phyloP scores from a whole-genome alignment of 2,113 vertebrate genomes.

The Aleadryas rufinucha region DNA sequence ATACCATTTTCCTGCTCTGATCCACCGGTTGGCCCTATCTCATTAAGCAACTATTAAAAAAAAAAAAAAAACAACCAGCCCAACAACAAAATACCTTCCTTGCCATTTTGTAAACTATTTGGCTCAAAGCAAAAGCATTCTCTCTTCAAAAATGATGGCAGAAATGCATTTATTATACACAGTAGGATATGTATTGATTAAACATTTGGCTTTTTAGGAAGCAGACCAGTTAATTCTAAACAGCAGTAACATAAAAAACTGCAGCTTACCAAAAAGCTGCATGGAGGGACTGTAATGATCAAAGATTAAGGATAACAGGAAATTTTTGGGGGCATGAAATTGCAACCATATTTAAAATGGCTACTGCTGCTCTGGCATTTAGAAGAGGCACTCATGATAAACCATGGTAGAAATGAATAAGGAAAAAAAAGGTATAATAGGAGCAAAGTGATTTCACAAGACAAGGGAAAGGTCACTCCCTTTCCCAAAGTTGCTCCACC shows the following conservation, averaged over 20 bases:
- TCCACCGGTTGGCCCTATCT: background rate
- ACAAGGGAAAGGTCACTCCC: slow-evolving; percentile 64
- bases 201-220: slow-evolving; percentile 65
- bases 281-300: slow-evolving; percentile 25
- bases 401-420: slow-evolving; percentile 41
- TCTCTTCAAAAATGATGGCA: slow-evolving; percentile 39
- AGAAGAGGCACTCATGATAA: slow-evolving; percentile 52
- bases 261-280: slow-evolving; percentile 29
- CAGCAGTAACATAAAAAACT: slow-evolving; percentile 57
- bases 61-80: background rate
- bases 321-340: slow-evolving; percentile 59
- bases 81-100: background rate
- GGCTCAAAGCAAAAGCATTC: slow-evolving; percentile 30
- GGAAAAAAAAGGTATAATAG: background rate
- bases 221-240: slow-evolving; percentile 50
- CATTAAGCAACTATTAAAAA: slow-evolving; percentile 6
- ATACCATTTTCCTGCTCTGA: background rate
- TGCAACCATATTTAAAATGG: slow-evolving; percentile 67
- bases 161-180: slow-evolving; percentile 47
- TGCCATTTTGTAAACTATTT: slow-evolving; percentile 42
- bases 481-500: slow-evolving; percentile 24
- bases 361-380: slow-evolving; percentile 52
- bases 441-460: slow-evolving; percentile 43
- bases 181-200: slow-evolving; percentile 51
- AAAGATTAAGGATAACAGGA: slow-evolving; percentile 53